Evolutionary conservation across 2,113 vertebrate species (phyloP).

Genomic region (Sclerurus mexicanus): DNA sequence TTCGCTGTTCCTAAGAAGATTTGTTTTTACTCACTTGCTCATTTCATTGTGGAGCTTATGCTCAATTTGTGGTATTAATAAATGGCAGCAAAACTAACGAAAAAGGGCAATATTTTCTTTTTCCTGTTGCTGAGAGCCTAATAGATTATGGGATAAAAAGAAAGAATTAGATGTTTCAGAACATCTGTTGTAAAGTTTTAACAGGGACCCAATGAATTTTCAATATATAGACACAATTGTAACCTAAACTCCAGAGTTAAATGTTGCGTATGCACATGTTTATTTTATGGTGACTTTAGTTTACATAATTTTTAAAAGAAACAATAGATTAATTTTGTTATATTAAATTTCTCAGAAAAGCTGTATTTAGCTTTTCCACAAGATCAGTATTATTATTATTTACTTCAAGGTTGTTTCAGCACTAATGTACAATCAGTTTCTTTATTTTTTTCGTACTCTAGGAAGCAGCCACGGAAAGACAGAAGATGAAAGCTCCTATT

Average conservation of each 20-base stretch:
- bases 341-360: not conserved
- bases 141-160: not conserved
- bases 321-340: not conserved
- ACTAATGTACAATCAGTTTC: not conserved
- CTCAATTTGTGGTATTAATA: not conserved
- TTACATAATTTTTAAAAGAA: not conserved
- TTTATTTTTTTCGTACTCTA: constrained; percentile 41
- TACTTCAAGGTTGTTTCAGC: not conserved
- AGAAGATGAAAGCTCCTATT: constrained; percentile 93
- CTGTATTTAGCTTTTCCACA: not conserved
- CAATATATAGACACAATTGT: not conserved
- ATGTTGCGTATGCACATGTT: not conserved
- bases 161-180: not conserved
- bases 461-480: constrained; percentile 73
- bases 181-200: not conserved
- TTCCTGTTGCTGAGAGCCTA: not conserved
- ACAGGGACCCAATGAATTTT: not conserved
- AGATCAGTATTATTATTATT: not conserved
- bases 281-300: not conserved
- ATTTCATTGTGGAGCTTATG: not conserved
- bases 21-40: not conserved
- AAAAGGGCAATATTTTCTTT: not conserved
- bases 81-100: not conserved
- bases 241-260: not conserved
- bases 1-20: not conserved